Conservation (phyloP, 2,888 invertebrate species). For the Andrena flavipes region DNA sequence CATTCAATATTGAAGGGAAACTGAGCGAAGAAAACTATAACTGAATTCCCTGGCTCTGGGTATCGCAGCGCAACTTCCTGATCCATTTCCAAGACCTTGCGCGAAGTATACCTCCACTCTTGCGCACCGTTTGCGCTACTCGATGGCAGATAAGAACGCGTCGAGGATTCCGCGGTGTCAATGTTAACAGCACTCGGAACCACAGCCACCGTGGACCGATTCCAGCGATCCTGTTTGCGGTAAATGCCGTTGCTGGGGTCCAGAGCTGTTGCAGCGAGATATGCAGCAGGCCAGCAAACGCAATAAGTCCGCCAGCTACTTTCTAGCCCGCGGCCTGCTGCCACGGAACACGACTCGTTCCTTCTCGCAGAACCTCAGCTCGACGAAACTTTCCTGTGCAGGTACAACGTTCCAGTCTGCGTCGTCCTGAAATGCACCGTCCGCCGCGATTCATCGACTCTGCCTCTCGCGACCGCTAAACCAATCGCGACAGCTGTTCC, state of each 20-base stretch:
- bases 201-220: slow-evolving; percentile 34
- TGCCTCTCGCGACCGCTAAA: slow-evolving; percentile 11
- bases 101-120: neutral
- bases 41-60: too few species aligned
- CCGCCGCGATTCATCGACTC: slow-evolving; percentile 36
- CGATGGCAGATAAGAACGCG: slow-evolving; percentile 15
- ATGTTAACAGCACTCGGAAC: slow-evolving; percentile 35
- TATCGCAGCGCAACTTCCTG: neutral
- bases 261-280: slow-evolving; percentile 51
- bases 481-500: neutral
- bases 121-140: neutral
- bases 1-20: too few species aligned
- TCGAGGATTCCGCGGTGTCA: slow-evolving; percentile 41
- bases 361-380: slow-evolving; percentile 42
- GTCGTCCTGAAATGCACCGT: slow-evolving; percentile 7
- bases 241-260: slow-evolving; percentile 56
- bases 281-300: slow-evolving; percentile 64
- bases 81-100: slow-evolving; percentile 5
- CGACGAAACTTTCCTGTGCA: slow-evolving; percentile 44
- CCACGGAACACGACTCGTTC: slow-evolving; percentile 62
- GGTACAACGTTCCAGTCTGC: slow-evolving; percentile 29
- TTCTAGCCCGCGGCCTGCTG: slow-evolving; percentile 79
- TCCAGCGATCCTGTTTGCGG: slow-evolving; percentile 48
- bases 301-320: slow-evolving; percentile 74
- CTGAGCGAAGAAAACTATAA: too few species aligned